Conservation (phyloP, 2,888 invertebrate species). For the Eupithecia vulgata region DNA sequence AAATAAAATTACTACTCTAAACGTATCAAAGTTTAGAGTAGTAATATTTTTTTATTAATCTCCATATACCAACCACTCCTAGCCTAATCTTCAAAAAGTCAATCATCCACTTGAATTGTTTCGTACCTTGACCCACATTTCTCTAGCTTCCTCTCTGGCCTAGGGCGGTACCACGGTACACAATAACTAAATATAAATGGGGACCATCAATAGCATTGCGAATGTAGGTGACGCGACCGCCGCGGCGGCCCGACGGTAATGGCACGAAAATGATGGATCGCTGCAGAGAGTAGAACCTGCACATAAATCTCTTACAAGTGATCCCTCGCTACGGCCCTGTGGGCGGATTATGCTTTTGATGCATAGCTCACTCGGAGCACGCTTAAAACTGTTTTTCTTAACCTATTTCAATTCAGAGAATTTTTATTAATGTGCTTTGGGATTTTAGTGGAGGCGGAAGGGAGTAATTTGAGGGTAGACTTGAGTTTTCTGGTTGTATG, state of each 20-base stretch:
- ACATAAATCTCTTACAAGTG: slow-evolving; percentile 43
- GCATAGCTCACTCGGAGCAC: slow-evolving; percentile 4
- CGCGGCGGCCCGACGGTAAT: slow-evolving; percentile 55
- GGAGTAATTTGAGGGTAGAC: not conserved
- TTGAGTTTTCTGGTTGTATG: not conserved
- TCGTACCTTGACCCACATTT: slow-evolving; percentile 2
- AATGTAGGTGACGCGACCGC: slow-evolving; percentile 38
- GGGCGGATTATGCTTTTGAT: slow-evolving; percentile 17
- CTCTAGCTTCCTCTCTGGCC: slow-evolving; percentile 13
- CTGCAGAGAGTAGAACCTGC: slow-evolving; percentile 43
- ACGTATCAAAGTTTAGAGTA: no score
- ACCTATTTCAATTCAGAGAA: slow-evolving; percentile 9
- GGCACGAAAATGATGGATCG: slow-evolving; percentile 71
- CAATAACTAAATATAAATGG: slow-evolving; percentile 43
- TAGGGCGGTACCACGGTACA: slow-evolving; percentile 23
- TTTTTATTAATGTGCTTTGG: not conserved
- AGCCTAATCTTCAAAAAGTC: not conserved
- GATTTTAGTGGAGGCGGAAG: not conserved
- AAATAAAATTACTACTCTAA: no score
- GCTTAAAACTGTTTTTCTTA: slow-evolving; percentile 5
- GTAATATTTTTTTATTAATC: not conserved
- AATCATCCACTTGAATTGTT: not conserved
- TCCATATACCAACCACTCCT: not conserved
- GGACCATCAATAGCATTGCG: slow-evolving; percentile 39
- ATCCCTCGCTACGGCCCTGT: slow-evolving; percentile 23